Conservation (phyloP, 2,888 invertebrate genomes). For the Epistrophe eligans region DNA sequence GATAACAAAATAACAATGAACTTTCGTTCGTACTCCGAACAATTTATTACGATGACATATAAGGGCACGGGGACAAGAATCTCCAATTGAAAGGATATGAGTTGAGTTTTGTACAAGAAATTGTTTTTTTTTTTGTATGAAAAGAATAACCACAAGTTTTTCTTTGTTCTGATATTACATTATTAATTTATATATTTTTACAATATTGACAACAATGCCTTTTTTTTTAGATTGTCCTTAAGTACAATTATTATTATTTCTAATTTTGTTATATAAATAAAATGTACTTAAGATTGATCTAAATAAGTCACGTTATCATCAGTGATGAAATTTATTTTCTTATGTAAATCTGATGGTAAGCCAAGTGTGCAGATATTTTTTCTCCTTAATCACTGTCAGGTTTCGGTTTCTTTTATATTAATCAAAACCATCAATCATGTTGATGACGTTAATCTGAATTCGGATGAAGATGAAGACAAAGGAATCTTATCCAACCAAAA, state of each 20-base stretch:
- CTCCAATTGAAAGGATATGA: neutral
- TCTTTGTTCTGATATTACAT: neutral
- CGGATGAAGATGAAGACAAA: slow-evolving; percentile 17
- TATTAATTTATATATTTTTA: neutral
- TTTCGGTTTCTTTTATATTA: slow-evolving; percentile 36
- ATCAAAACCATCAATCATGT: slow-evolving; percentile 38
- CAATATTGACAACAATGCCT: neutral
- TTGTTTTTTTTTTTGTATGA: neutral
- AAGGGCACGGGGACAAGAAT: neutral
- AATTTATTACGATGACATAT: slow-evolving; percentile 31
- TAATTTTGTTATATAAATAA: neutral
- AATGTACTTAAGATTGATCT: slow-evolving; percentile 14
- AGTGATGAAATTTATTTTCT: slow-evolving; percentile 27
- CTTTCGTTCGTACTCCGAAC: neutral
- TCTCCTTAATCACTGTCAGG: slow-evolving; percentile 39
- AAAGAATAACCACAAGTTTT: neutral
- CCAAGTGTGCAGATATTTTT: slow-evolving; percentile 34
- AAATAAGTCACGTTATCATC: slow-evolving; percentile 28
- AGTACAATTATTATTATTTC: neutral
- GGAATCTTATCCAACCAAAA: neutral
- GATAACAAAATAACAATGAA: slow-evolving; percentile 23
- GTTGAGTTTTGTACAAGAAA: neutral
- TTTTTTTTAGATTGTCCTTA: neutral
- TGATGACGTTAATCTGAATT: slow-evolving; percentile 33
- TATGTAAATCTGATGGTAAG: slow-evolving; percentile 34